phyloP scores from a whole-genome alignment of 2,888 invertebrate species.

The Lysandra bellargus region DNA sequence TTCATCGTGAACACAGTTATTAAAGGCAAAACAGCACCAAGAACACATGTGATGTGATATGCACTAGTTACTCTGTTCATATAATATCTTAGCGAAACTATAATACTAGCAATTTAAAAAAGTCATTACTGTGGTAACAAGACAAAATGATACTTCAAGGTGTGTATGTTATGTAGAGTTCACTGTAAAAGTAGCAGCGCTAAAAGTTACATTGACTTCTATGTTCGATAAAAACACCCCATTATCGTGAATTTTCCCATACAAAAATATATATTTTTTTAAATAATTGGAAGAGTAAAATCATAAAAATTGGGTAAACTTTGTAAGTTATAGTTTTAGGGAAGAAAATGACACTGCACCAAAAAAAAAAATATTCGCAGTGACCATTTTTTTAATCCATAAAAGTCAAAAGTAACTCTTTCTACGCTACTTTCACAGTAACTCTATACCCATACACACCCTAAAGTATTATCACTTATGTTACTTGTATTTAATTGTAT shows the following conservation, averaged over 20 bases:
- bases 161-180: background rate
- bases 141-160: background rate
- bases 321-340: no score
- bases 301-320: no score
- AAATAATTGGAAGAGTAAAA: no score
- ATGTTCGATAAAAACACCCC: no score
- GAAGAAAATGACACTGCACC: no score
- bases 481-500: background rate
- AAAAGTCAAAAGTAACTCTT: no score
- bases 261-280: no score
- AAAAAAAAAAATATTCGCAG: no score
- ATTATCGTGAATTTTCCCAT: no score
- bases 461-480: background rate
- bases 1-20: slow-evolving; percentile 12
- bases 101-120: background rate
- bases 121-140: background rate
- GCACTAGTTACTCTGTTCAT: background rate
- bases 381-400: no score
- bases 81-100: background rate
- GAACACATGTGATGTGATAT: slow-evolving; percentile 17
- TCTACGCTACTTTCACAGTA: background rate
- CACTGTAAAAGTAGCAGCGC: background rate
- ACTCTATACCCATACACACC: background rate
- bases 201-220: no score
- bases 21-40: slow-evolving; percentile 17